Evolutionary conservation across 2,113 vertebrate species (phyloP).

Genomic region (Alexandromys fortis): DNA sequence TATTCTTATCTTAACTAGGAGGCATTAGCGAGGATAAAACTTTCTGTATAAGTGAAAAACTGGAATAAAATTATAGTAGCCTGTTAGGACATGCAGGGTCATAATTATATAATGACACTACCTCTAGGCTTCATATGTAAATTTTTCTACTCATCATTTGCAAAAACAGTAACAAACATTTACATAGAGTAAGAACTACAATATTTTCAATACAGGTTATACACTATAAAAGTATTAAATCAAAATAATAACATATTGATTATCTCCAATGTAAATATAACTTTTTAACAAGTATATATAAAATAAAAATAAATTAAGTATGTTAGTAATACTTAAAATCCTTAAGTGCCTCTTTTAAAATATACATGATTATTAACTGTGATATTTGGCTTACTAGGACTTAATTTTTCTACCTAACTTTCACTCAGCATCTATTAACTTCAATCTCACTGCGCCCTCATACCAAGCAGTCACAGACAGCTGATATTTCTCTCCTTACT

Average conservation of each 20-base stretch:
- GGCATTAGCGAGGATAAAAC: background rate
- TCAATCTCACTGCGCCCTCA: too few species aligned
- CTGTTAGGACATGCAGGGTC: background rate
- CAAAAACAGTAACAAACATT: background rate
- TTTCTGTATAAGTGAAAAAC: background rate
- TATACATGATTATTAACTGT: background rate
- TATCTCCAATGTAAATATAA: background rate
- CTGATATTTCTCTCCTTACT: background rate
- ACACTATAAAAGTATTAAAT: background rate
- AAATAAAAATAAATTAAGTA: background rate
- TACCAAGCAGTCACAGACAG: background rate
- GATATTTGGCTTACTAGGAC: background rate
- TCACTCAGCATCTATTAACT: background rate
- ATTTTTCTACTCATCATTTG: background rate
- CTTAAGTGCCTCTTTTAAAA: background rate
- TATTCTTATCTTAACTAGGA: background rate
- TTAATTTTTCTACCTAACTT: background rate
- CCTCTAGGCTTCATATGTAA: background rate
- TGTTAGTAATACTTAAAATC: background rate
- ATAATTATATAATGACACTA: background rate
- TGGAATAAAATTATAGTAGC: background rate
- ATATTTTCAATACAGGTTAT: background rate
- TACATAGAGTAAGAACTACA: background rate
- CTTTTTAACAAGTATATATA: background rate
- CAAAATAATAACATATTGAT: too few species aligned